Evolutionary conservation across 2,888 invertebrate species (phyloP), one percentile per base, ranked within the genome.

Genomic region (Ormyrus labotus): DNA sequence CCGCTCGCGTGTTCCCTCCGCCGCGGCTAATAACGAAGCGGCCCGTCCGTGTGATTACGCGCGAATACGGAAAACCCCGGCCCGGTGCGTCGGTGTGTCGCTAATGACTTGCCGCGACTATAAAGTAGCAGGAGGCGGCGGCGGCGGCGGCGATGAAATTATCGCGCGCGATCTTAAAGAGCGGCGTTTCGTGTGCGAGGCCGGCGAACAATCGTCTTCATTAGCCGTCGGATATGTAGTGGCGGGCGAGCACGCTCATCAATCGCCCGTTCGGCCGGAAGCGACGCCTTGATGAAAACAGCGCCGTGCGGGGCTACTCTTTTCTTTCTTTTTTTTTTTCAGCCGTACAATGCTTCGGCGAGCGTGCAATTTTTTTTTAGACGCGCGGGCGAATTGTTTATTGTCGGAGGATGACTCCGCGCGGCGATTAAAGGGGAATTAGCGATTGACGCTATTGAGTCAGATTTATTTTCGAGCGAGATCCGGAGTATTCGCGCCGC

Each of bases 181-280:
- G 64, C 58, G 11, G 73, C 68, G 84, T 83, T 61, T 61, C 68
- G 50, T 81, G 81, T 60, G 81, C 81, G 72, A 85, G 85, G 63
- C 19, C 65, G 53, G 60, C 63, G 67, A 72, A 81, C 74, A 81
- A 75, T 81, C 76, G 78, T 81, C 81, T 81, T 81, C 81, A 68
- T 81, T 81, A 81, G 76, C 68, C 71, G 75, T 71, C 75, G 78
- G 77, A 60, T 72, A 57, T 73, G 53, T 19, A 48, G 19, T 47
- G 6, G 11, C 34, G 57, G 8, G 71, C 10, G 65, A 34, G 34
- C 45, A 55, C 45, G 65, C 76, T 79, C 78, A 79, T 81, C 72
- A 72, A 75, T 79, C 74, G 78, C 78, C 6, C 57, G 58, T 70
- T 70, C 78, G 73, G 69, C 63, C 81, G 81, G 73, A 81, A 77